Base-by-base conservation (phyloP, 2,797 vertebrate genomes). In the Neoniphon sammara region DNA sequence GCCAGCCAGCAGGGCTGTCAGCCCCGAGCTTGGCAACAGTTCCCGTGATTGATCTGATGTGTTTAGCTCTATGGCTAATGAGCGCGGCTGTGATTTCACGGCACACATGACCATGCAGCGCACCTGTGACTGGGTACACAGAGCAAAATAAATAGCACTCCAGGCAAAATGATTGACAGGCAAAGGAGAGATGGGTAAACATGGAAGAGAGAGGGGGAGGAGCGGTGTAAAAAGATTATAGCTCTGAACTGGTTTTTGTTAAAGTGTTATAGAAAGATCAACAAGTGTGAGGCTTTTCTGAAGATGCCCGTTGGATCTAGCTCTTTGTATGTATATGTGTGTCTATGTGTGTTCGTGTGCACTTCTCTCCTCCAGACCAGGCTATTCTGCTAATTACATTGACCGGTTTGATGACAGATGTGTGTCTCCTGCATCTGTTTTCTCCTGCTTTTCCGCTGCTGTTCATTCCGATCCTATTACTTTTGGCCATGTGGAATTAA, bases 401-500 rank as follows among this genome's bases (percentile, higher is more conserved):
- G 58, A 66, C 69, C 61, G 36, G 50, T 65, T 80, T 88, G 61
- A 84, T 67, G 75, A 82, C 63, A 70, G 74, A 76, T 79, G 69
- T 39, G 59, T 39, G 27, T 83, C 68, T 81, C 69, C 39, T 62
- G 56, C 6, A 1, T 80, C 53, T 68, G 67, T 78, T 84, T 58
- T 56, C 70, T 77, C 7, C 34, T 77, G 61, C 69, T 66, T 71
- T 78, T 78, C 71, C n/a, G 3, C 56, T 69, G 65, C 72, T 75
- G 74, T 66, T 80, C 47, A 7, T 73, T 85, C 60, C 74, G 53
- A 76, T 81, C 53, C 56, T 83, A 72, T 86, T 88, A 83, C 83
- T 85, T 85, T 66, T 70, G 76, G 72, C 67, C 52, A 63, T 59
- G 69, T 84, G 68, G 64, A 92, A 91, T 82, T 80, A 88, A 91